Base-by-base conservation (phyloP, 2,113 vertebrate species). In the Gavia stellata region DNA sequence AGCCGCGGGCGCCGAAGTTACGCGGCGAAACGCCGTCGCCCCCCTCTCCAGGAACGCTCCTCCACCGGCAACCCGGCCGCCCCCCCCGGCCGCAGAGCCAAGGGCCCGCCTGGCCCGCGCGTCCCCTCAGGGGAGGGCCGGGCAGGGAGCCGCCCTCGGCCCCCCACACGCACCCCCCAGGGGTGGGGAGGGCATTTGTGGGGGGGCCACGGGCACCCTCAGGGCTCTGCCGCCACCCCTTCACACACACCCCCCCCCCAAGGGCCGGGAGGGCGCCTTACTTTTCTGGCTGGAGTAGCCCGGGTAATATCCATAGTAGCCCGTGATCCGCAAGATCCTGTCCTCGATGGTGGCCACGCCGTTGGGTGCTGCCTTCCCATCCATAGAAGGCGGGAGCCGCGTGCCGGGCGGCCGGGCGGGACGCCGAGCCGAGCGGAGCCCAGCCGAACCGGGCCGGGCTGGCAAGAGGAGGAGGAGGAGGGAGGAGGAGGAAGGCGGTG, bases 221-320 rank as follows among this genome's bases (percentile, higher is more conserved):
- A 1, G 40, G 47, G 58, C 45, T 67, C 65, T 62, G 49, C 70
- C 55, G 6, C 62, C 59, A 16, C 49, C n/a, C 17, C 12, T 23
- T 23, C 49, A 12, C 9, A 28, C 16, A 11, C 7, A n/a, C 14
- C 17, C 15, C 58, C n/a, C n/a, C n/a, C n/a, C n/a, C n/a, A n/a
- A 50, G 72, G 66, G 75, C 92, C 70, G 63, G 65, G 38, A 56
- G 24, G 65, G 84, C 29, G 44, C 98, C 99, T 99, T 98, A 99
- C 99, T 99, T 99, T 98, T 99, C 90, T 99, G 99, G 97, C 99
- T 99, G 98, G 99, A 99, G 98, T 99, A 99, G 53, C 99, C 99
- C 36, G 99, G 99, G 96, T 99, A 99, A 96, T 99, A 99, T 95
- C 99, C 99, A 97, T 99, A 99, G 98, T 99, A 99, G 96, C 99